Conservation (phyloP, 2,888 invertebrate species). For the Lycaena phlaeas region DNA sequence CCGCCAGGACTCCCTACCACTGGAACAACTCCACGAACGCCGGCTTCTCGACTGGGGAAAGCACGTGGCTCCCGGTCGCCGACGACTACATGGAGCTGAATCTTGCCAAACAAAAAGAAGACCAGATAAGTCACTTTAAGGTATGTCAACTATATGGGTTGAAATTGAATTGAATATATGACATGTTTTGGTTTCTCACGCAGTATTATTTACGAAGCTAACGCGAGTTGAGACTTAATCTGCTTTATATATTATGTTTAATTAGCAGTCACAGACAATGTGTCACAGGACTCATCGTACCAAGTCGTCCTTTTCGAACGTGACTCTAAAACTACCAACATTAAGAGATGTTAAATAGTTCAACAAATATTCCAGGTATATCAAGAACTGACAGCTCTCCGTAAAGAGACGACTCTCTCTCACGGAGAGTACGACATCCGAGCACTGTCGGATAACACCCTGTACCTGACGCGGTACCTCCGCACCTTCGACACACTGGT, state of each 20-base stretch:
- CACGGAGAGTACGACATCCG: slow-evolving; percentile 52
- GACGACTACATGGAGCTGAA: slow-evolving; percentile 74
- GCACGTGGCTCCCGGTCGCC: slow-evolving; percentile 80
- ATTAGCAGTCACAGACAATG: no score
- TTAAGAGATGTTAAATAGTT: no score
- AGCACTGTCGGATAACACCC: slow-evolving; percentile 35
- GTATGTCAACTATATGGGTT: slow-evolving; percentile 29
- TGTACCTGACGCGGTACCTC: slow-evolving; percentile 28
- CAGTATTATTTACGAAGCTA: no score
- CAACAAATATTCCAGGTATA: slow-evolving; percentile 50
- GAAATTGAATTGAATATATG: no score
- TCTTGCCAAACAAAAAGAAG: slow-evolving; percentile 62
- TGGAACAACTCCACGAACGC: slow-evolving; percentile 73
- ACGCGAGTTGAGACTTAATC: no score
- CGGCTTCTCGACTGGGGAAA: slow-evolving; percentile 71
- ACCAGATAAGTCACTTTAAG: slow-evolving; percentile 66
- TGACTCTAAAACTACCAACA: no score
- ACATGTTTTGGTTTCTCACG: no score
- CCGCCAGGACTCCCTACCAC: slow-evolving; percentile 77
- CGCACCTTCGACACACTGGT: slow-evolving; percentile 29
- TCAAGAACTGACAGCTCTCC: slow-evolving; percentile 61
- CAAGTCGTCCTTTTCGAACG: no score
- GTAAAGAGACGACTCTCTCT: slow-evolving; percentile 38
- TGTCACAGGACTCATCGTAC: no score
- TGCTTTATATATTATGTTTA: no score